Percentiles rank a stretch among this genome's conserved stretches.
These are phyloP conservation scores for Lamellibrachia luymesi DNA, from an alignment of 1,140 invertebrate genomes.

Conservation along the genomic window DNA sequence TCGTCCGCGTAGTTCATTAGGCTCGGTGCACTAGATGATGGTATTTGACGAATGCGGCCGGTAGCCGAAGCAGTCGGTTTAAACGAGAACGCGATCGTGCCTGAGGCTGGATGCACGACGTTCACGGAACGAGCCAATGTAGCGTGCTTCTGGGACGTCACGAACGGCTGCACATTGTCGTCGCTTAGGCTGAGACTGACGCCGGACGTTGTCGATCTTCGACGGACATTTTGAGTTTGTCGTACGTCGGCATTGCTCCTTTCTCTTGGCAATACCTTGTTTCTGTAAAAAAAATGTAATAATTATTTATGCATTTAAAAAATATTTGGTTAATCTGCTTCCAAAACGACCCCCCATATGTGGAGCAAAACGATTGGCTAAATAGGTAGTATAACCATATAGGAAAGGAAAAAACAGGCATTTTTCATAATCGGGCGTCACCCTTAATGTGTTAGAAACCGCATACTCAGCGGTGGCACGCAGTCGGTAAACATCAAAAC, in stretches of 20 bases:
- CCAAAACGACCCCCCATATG: too few relatives aligned
- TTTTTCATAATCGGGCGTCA: too few relatives aligned
- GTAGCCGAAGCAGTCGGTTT: background rate
- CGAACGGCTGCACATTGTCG: background rate
- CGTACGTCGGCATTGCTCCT: background rate
- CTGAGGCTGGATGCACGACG: background rate
- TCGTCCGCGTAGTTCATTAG: background rate
- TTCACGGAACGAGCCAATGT: background rate
- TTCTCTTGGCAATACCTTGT: background rate
- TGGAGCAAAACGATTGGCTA: too few relatives aligned
- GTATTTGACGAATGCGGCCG: background rate
- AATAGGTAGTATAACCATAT: too few relatives aligned
- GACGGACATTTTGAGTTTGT: background rate
- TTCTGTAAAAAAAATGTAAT: too few relatives aligned
- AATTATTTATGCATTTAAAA: too few relatives aligned
- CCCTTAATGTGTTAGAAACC: too few relatives aligned
- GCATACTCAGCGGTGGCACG: too few relatives aligned
- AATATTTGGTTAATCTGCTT: too few relatives aligned
- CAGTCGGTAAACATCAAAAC: too few relatives aligned
- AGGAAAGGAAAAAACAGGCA: too few relatives aligned
- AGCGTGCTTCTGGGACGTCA: background rate
- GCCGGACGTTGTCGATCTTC: background rate
- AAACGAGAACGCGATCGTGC: background rate
- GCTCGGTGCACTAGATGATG: background rate
- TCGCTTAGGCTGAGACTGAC: background rate